Base-by-base conservation (phyloP, 2,113 vertebrate genomes). In the Gobius niger region DNA sequence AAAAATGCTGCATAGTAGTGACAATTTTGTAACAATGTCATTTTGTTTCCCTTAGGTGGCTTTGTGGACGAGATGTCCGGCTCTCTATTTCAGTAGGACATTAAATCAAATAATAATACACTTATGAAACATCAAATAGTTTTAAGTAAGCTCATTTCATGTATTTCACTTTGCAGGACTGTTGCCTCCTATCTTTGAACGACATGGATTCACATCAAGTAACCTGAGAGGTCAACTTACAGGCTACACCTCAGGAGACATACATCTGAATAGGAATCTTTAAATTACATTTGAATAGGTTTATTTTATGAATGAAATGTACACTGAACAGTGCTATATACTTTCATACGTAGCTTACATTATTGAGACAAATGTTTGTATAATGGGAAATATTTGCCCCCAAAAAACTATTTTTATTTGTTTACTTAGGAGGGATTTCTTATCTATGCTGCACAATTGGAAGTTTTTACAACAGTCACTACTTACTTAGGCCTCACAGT, bases 71-170 rank as follows among this genome's bases (percentile, higher is more conserved):
- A 93, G 61, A 54, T 94, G 4, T 90, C 91, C 6, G 90, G 91
- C 52, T 91, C 91, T 15, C 68, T 95, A 68, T 93, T 91, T 77
- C 84, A 92, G 94, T 94, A 89, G 93, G 93, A 54, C 24, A 34
- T 34, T 34, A 4, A 34, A 34, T 34, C 24, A 34, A 34, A 34
- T 34, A 34, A 34, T 34, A 2, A 3, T 34, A 34, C 24, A 34
- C 5, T 2, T 34, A 34, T 34, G 24, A 34, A 34, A 13, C 5
- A 47, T 47, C 5, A 47, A 47, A 47, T 11, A 1, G 13, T 14
- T 14, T 49, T 49, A 15, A 14, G 47, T 13, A 6, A 42, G 24
- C 18, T 54, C n/a, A 11, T 61, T 4, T 34, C 1, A 34, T 42
- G 7, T 1, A 10, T 47, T 76, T 76, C 73, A 13, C 49, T 18